A percentile compares a stretch with the other conserved stretches of the same genome.
phyloP scores from a whole-genome alignment of 1,140 invertebrate genomes.

The Microvelia longipes region DNA sequence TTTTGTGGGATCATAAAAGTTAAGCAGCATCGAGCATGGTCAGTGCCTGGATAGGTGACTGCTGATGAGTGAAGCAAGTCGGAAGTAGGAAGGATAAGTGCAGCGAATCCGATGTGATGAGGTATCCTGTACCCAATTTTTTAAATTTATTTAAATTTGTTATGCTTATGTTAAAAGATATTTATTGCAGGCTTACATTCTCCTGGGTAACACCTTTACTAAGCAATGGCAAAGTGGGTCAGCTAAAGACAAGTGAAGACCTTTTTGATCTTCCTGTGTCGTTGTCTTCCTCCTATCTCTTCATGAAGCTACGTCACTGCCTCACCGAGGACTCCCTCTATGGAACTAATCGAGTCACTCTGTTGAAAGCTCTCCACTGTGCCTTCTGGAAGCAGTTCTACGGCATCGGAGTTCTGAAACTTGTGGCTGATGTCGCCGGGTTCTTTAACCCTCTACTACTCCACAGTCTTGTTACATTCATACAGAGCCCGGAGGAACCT shows the following conservation, averaged over 20 bases:
- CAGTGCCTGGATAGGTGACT: too few relatives aligned
- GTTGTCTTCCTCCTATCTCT: constrained; percentile 43
- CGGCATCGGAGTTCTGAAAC: constrained; percentile 68
- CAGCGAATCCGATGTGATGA: too few relatives aligned
- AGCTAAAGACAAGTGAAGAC: constrained; percentile 59
- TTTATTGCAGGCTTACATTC: constrained; percentile 47
- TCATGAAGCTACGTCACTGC: constrained; percentile 39
- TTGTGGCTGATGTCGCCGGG: constrained; percentile 61
- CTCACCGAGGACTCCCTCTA: constrained; percentile 21
- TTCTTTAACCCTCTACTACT: constrained; percentile 83
- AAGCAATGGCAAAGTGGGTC: constrained; percentile 56
- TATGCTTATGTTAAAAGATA: too few relatives aligned
- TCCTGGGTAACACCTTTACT: constrained; percentile 78
- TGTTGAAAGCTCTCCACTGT: constrained; percentile 58
- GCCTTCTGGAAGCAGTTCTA: constrained; percentile 82
- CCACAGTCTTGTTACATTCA: constrained; percentile 61
- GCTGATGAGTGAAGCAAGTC: too few relatives aligned
- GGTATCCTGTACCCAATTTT: too few relatives aligned
- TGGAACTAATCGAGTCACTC: constrained; percentile 29
- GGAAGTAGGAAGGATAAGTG: too few relatives aligned
- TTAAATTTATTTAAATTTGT: too few relatives aligned
- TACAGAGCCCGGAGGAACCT: constrained; percentile 54
- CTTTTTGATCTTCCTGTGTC: constrained; percentile 66
- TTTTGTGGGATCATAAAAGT: too few relatives aligned
- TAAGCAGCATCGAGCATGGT: too few relatives aligned